Base-by-base conservation (phyloP, 2,797 vertebrate genomes). In the Sylvia borin region DNA sequence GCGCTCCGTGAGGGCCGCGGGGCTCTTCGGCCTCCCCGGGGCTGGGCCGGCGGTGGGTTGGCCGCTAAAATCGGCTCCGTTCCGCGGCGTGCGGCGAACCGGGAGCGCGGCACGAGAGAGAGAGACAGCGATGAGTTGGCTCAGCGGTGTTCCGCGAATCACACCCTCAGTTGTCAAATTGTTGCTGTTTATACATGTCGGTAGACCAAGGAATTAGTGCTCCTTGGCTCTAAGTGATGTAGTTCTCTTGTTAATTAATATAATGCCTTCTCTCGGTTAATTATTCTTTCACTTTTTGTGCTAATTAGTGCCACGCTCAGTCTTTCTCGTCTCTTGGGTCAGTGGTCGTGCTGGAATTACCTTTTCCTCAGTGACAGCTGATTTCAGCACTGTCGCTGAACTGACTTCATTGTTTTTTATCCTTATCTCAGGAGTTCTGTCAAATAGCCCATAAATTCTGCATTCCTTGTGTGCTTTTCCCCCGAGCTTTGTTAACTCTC, bases 131-230 rank as follows among this genome's bases (percentile, higher is more conserved):
- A 4, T 38, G 42, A 11, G 34, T 62, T 54, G 3, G 9, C 8
- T 26, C 51, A 0, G 13, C 11, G 7, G 8, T 27, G 0, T 36
- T 50, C 36, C 13, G 2, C 13, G 2, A 5, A 16, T 36, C 27
- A 13, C 11, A 19, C 7, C 5, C 12, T 1, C 9, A 1, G 0
- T 6, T 17, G 0, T 4, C 32, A 4, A 0, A 2, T 32, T 38
- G 13, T 16, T 17, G 4, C 5, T n/a, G 31, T 45, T 51, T 21
- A 2, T 25, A 2, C 10, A 0, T 29, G 11, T 4, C 9, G 2
- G 16, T 16, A 11, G 51, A 32, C 2, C 4, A 0, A 5, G 13
- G 29, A 10, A 10, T 66, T 31, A 3, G 7, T 4, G 45, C 7
- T 53, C 29, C 0, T 31, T 34, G 7, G 66, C 22, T n/a, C 0